Evolutionary conservation across 2,888 invertebrate genomes (phyloP), one percentile per base, ranked within the genome.

Genomic region (Aphidoletes aphidimyza): DNA sequence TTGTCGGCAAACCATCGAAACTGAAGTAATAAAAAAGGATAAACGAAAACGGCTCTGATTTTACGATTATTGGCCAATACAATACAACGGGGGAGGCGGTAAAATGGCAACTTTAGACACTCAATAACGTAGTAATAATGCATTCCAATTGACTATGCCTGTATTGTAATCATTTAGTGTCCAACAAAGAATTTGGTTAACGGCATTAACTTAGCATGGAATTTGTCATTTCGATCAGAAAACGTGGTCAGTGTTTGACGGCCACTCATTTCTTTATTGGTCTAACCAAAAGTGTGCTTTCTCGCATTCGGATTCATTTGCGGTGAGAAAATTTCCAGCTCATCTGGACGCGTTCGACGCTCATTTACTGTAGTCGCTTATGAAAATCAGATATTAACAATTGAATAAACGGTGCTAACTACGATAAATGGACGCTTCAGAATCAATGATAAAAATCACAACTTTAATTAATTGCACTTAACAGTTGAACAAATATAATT

Each of bases 51-150:
- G 81, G 8, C 81, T 19, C 11, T 81, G n/a, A 81, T 81, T 36
- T 81, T 81, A 81, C 81, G 81, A 81, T 81, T 81, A 81, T 81
- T 81, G 81, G 81, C 81, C 81, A 81, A 81, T 37, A 19, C 37
- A 22, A 81, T 81, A 8, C 37, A 37, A 37, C 37, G 37, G 37
- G 81, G 81, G n/a, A n/a, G n/a, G 81, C 81, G 81, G 81, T 81
- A 81, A 81, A 81, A 81, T 81, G 81, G 37, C 81, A 1, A 37
- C 37, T 81, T 81, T 39, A 81, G 6, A 81, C 37, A 81, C 37
- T 81, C 22, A 37, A 81, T 81, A n/a, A 37, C 26, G 22, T 54
- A 26, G 26, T 30, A 30, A 69, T 69, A 14, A 30, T 30, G 2
- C 69, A 34, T 22, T 54, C 6, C 22, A 1, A 54, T 30, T 34